These are phyloP conservation scores for Odontothrips loti DNA, from an alignment of 2,888 invertebrate genomes.

Conservation along the genomic window DNA sequence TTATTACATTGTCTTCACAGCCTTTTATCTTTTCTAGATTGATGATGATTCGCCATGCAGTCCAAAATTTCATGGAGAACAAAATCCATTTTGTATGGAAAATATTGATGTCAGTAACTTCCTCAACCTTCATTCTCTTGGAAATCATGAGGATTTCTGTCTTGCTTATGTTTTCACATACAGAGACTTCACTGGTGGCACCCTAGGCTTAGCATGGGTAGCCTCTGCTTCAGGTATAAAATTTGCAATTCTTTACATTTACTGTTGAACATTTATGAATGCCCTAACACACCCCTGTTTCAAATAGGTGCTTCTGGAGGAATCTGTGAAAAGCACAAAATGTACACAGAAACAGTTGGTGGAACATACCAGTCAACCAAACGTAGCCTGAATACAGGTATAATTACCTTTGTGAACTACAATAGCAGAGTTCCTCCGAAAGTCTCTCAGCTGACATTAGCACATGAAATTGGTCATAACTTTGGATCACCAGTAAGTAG, in stretches of 20 bases:
- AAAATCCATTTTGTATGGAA: slow-evolving; percentile 87
- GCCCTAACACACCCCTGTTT: neutral
- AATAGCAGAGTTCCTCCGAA: slow-evolving; percentile 94
- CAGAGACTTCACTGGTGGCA: slow-evolving; percentile 96
- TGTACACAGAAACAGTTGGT: slow-evolving; percentile 92
- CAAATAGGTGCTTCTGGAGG: slow-evolving; percentile 88
- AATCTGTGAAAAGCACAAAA: slow-evolving; percentile 96
- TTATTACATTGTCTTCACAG: neutral
- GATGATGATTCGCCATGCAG: slow-evolving; percentile 82
- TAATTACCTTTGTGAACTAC: slow-evolving; percentile 98
- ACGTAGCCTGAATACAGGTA: slow-evolving; percentile 94
- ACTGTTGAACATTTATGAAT: neutral
- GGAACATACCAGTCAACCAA: slow-evolving; percentile 92
- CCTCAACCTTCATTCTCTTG: slow-evolving; percentile 92
- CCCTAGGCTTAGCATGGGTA: slow-evolving; percentile 98
- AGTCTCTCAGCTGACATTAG: slow-evolving; percentile 94
- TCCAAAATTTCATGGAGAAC: slow-evolving; percentile 58
- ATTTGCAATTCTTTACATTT: neutral
- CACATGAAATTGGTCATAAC: slow-evolving; percentile 98
- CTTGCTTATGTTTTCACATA: slow-evolving; percentile 99
- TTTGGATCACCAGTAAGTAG: slow-evolving; percentile 90
- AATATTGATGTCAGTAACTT: slow-evolving; percentile 99
- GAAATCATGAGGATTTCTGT: slow-evolving; percentile 97
- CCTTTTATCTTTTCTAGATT: slow-evolving; percentile 61
- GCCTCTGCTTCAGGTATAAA: slow-evolving; percentile 75